A percentile compares a stretch with the other conserved stretches of the same genome.
These are phyloP conservation scores for Dendrolimus punctatus DNA, from an alignment of 1,140 invertebrate species.

Conservation along the genomic window DNA sequence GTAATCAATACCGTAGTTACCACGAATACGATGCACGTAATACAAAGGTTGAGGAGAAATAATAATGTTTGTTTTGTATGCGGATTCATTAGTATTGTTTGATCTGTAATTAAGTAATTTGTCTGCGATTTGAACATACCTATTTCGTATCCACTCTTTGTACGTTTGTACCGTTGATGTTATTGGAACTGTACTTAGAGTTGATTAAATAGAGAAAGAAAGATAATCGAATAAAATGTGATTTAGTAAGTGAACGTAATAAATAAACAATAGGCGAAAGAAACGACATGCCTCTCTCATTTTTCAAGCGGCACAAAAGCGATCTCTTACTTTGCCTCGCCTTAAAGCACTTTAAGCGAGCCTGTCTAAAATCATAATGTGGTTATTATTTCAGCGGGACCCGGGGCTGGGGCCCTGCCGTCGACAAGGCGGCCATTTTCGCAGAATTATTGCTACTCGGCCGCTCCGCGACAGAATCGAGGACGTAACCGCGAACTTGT, in stretches of 20 bases:
- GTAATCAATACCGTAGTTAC: too few relatives aligned
- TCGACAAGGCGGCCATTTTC: conserved; percentile 61
- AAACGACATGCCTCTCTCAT: conserved; percentile 28
- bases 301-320: conserved; percentile 38
- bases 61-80: too few relatives aligned
- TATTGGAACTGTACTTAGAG: too few relatives aligned
- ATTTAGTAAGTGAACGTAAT: conserved; percentile 1
- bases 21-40: too few relatives aligned
- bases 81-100: too few relatives aligned
- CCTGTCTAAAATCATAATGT: conserved; percentile 61
- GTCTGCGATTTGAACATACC: too few relatives aligned
- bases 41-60: too few relatives aligned
- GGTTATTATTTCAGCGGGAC: conserved; percentile 59
- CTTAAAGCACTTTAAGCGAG: conserved; percentile 50
- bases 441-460: conserved; percentile 61
- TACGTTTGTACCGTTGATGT: too few relatives aligned
- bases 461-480: conserved; percentile 47
- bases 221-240: too few relatives aligned
- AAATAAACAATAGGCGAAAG: conserved; percentile 25
- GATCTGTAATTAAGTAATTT: too few relatives aligned
- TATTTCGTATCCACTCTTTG: too few relatives aligned
- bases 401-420: conserved; percentile 43
- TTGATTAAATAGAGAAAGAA: too few relatives aligned
- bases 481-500: conserved; percentile 38
- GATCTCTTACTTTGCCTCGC: conserved; percentile 35